Percentiles rank a stretch among this genome's conserved stretches.
phyloP scores from a whole-genome alignment of 2,797 vertebrate genomes.

The Sandelia bainsii region DNA sequence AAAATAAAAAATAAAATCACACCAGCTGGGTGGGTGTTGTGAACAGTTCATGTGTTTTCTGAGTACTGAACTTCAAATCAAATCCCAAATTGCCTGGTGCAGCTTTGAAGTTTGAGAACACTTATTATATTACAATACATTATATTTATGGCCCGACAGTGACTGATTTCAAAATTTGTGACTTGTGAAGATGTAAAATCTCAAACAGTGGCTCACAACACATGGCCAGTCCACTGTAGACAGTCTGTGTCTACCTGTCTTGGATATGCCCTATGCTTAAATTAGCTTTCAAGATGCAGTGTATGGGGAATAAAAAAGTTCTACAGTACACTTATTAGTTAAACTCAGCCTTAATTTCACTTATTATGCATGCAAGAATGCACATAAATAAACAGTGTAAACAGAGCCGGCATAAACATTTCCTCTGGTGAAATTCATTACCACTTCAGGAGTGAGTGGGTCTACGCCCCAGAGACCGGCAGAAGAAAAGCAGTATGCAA shows the following conservation, averaged over 20 bases:
- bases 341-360: slow-evolving; percentile 57
- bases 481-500: slow-evolving; percentile 68
- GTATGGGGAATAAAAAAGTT: slow-evolving; percentile 48
- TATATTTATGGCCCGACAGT: slow-evolving; percentile 49
- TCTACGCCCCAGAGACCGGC: slow-evolving; percentile 68
- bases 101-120: slow-evolving; percentile 61
- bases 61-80: slow-evolving; percentile 51
- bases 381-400: slow-evolving; percentile 78
- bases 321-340: slow-evolving; percentile 62
- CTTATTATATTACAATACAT: slow-evolving; percentile 19
- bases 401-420: slow-evolving; percentile 72
- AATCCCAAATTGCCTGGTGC: slow-evolving; percentile 43
- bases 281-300: slow-evolving; percentile 22
- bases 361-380: slow-evolving; percentile 69
- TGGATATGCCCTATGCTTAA: not conserved
- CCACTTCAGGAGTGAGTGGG: slow-evolving; percentile 72
- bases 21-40: slow-evolving; percentile 1
- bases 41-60: no score
- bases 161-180: slow-evolving; percentile 36
- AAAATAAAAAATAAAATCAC: no score
- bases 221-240: not conserved
- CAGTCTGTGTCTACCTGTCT: not conserved
- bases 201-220: slow-evolving; percentile 8
- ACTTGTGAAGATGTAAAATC: slow-evolving; percentile 5
- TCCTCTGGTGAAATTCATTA: slow-evolving; percentile 77